phyloP scores from a whole-genome alignment of 2,888 invertebrate genomes.

The Nemotelus pantherinus region DNA sequence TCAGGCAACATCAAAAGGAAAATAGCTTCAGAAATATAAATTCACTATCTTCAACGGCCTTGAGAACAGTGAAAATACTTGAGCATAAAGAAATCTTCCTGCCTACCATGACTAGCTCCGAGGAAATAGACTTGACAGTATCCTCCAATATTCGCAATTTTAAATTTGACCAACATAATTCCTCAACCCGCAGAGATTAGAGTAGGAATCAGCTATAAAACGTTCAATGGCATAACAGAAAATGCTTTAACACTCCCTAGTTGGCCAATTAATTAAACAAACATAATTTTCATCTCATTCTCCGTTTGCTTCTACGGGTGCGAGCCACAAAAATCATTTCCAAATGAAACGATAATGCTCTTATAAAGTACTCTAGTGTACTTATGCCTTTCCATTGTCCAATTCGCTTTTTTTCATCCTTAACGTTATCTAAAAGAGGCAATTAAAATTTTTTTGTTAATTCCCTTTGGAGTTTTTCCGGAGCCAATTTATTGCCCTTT shows the following conservation, averaged over 20 bases:
- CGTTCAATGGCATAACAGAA: too few relatives aligned
- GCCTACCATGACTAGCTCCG: too few relatives aligned
- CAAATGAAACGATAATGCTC: constrained; percentile 33
- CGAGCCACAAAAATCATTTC: constrained; percentile 29
- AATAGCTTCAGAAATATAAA: too few relatives aligned
- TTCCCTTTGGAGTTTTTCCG: constrained; percentile 41
- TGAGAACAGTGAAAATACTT: too few relatives aligned
- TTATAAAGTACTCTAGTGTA: constrained; percentile 29
- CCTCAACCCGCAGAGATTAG: too few relatives aligned
- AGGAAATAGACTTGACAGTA: too few relatives aligned
- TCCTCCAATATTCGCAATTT: too few relatives aligned
- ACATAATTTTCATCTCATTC: constrained; percentile 21
- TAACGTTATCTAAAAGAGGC: constrained; percentile 37
- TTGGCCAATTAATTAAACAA: constrained; percentile 41
- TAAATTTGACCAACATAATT: too few relatives aligned
- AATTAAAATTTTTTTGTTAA: constrained; percentile 43
- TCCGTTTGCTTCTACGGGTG: neutral
- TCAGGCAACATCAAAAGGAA: too few relatives aligned
- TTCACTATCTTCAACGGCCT: too few relatives aligned
- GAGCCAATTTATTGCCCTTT: constrained; percentile 29
- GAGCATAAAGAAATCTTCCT: too few relatives aligned
- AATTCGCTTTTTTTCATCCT: constrained; percentile 13
- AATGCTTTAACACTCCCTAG: neutral
- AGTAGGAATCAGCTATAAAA: too few relatives aligned
- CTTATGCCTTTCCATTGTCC: neutral